These are phyloP conservation scores for Turnix velox DNA, from an alignment of 2,113 vertebrate genomes.

Conservation along the genomic window DNA sequence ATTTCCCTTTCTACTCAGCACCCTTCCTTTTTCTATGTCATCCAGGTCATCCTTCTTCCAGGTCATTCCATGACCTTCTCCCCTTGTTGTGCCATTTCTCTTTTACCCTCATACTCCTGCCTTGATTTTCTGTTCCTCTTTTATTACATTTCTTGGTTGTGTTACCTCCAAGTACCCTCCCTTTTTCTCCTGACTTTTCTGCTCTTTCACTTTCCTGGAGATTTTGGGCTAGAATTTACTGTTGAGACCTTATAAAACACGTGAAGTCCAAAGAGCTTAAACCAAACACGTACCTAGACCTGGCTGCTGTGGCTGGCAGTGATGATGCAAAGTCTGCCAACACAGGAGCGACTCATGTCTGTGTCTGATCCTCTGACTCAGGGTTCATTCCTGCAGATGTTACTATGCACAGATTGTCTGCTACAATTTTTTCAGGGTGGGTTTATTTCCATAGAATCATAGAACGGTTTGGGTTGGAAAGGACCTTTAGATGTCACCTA, in stretches of 20 bases:
- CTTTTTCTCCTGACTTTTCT: not conserved
- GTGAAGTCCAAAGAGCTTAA: not conserved
- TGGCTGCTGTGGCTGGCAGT: not conserved
- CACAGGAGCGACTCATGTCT: fast-evolving
- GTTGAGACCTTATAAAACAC: not conserved
- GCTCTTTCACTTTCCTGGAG: not conserved
- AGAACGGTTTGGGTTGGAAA: not conserved
- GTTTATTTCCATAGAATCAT: not conserved
- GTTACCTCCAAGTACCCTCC: fast-evolving
- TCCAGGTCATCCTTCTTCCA: no score
- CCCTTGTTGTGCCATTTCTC: not conserved
- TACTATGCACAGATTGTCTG: not conserved
- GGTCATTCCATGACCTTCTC: no score
- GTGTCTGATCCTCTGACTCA: not conserved
- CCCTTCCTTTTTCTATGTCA: not conserved
- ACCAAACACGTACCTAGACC: not conserved
- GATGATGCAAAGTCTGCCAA: not conserved
- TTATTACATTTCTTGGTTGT: fast-evolving
- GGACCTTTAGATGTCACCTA: not conserved
- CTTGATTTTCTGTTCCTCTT: not conserved
- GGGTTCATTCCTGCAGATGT: not conserved
- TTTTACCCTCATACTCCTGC: not conserved
- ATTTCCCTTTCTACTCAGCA: not conserved
- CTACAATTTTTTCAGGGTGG: not conserved
- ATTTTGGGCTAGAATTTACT: not conserved